Evolutionary conservation across 1,140 invertebrate genomes (phyloP).

Genomic region (Brachionus sp.): DNA sequence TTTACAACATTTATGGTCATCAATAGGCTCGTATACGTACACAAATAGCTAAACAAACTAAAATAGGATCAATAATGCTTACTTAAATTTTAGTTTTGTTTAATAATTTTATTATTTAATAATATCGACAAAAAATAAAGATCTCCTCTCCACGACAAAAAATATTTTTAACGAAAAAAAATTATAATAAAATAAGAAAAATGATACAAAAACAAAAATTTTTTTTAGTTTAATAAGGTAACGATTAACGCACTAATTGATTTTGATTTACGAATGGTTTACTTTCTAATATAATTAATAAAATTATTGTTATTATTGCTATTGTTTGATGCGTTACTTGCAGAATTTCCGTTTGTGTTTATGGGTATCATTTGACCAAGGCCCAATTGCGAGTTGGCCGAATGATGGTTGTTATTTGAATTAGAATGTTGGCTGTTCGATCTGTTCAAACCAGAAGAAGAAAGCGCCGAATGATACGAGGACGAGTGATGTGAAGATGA

Average conservation of each 20-base stretch:
- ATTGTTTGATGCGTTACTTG: neutral
- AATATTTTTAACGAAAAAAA: neutral
- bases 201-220: constrained; percentile 34
- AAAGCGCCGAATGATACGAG: neutral
- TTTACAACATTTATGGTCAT: neutral
- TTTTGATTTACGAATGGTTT: neutral
- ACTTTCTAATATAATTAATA: constrained; percentile 25
- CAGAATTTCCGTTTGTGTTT: constrained; percentile 15
- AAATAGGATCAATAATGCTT: neutral
- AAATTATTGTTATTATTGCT: constrained; percentile 22
- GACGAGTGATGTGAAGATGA: constrained; percentile 25
- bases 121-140: constrained; percentile 37
- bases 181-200: neutral
- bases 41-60: neutral
- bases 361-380: constrained; percentile 41
- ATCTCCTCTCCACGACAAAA: constrained; percentile 37
- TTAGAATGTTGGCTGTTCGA: constrained; percentile 8
- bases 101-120: constrained; percentile 42
- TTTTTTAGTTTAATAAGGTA: constrained; percentile 9
- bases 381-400: neutral
- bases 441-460: constrained; percentile 1
- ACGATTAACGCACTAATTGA: constrained; percentile 9
- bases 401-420: constrained; percentile 3
- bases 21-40: neutral
- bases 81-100: neutral